Conservation (phyloP, 2,113 vertebrate genomes). For the Muscicapa adusta region DNA sequence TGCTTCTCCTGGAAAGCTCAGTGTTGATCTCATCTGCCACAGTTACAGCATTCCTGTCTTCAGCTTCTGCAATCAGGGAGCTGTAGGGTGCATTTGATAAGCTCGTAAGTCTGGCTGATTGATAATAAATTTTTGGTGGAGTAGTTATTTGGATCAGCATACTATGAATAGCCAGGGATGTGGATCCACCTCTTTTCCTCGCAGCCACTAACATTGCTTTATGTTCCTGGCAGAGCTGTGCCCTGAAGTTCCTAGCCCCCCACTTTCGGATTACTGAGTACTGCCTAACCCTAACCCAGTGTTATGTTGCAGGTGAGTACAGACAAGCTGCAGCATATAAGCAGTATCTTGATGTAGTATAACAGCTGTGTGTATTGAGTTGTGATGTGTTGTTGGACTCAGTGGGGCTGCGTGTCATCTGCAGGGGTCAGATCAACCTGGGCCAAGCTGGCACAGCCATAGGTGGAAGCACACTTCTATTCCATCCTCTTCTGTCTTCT, state of each 20-base stretch:
- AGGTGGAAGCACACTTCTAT: not conserved
- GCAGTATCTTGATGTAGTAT: not conserved
- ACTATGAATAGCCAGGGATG: not conserved
- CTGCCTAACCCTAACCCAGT: not conserved
- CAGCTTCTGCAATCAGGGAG: not conserved
- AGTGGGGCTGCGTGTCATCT: not conserved
- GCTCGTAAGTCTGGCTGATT: not conserved
- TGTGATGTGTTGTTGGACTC: not conserved
- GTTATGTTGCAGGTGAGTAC: not conserved
- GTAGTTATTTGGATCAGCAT: not conserved
- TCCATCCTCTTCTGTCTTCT: not conserved
- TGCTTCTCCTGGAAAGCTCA: not conserved
- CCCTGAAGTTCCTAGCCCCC: not conserved
- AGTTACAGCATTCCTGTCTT: not conserved
- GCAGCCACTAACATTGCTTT: not conserved
- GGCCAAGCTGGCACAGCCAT: accelerated
- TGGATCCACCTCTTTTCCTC: not conserved
- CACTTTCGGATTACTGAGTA: not conserved
- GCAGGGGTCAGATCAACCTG: not conserved
- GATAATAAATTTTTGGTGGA: not conserved
- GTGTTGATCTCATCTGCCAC: not conserved
- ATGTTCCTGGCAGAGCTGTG: not conserved
- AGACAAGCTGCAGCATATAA: not conserved
- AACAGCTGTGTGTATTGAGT: not conserved
- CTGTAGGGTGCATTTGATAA: not conserved